phyloP scores from a whole-genome alignment of 2,888 invertebrate species.

The Saturnia japonica region DNA sequence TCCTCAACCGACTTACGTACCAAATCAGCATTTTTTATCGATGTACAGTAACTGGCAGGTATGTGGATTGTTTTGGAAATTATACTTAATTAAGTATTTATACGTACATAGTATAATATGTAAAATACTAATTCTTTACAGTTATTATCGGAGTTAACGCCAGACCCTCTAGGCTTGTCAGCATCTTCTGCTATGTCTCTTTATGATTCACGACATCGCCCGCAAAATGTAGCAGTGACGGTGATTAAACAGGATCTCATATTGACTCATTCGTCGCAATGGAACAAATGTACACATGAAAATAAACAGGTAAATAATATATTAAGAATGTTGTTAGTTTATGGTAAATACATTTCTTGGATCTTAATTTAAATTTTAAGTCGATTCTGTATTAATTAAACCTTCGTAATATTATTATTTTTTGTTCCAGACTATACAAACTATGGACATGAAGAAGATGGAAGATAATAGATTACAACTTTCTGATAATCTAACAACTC shows the following conservation, averaged over 20 bases:
- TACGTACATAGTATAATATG: conserved; percentile 41
- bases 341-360: background rate
- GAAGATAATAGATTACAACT: conserved; percentile 62
- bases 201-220: conserved; percentile 91
- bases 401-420: conserved; percentile 7
- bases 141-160: conserved; percentile 85
- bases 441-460: conserved; percentile 52
- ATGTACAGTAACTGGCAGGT: conserved; percentile 99
- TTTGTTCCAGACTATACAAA: conserved; percentile 51
- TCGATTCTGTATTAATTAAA: background rate
- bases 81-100: background rate
- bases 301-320: conserved; percentile 61
- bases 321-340: background rate
- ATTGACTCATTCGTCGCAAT: conserved; percentile 85
- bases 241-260: conserved; percentile 83
- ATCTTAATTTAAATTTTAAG: background rate
- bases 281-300: conserved; percentile 75
- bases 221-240: conserved; percentile 82
- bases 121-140: conserved; percentile 63
- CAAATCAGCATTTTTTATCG: conserved; percentile 93
- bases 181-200: conserved; percentile 85
- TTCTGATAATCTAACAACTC: conserved; percentile 52
- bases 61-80: conserved; percentile 31
- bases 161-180: conserved; percentile 85
- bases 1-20: conserved; percentile 97